Percentiles rank a stretch among this genome's conserved stretches.
Conservation (phyloP, 1,140 invertebrate species). For the Agraylea sexmaculata region DNA sequence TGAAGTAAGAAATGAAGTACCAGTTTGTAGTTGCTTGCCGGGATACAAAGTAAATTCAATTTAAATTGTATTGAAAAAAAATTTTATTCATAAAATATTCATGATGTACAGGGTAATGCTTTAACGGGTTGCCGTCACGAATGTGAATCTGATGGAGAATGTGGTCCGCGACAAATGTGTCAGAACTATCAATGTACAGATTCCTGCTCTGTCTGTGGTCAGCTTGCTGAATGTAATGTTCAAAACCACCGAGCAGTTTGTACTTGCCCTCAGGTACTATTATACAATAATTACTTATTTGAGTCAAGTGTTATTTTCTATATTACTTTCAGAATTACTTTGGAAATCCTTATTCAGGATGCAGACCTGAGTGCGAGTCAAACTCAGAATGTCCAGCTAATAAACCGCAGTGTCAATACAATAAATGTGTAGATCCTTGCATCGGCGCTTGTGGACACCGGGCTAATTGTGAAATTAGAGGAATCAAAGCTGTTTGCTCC, state of each 20-base stretch:
- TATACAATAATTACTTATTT: neutral
- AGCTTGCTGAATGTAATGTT: conserved; percentile 67
- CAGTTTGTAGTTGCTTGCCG: conserved; percentile 62
- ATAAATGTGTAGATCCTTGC: conserved; percentile 70
- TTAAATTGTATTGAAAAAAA: neutral
- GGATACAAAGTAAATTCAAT: conserved; percentile 43
- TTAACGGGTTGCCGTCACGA: conserved; percentile 62
- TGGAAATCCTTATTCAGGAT: conserved; percentile 60
- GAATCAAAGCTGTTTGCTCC: conserved; percentile 68
- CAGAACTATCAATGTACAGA: conserved; percentile 64
- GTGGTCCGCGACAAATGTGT: conserved; percentile 55
- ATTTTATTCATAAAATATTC: neutral
- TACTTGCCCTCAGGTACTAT: conserved; percentile 60
- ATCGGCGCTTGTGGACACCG: conserved; percentile 67
- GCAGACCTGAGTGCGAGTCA: conserved; percentile 59
- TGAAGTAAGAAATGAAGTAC: conserved; percentile 58
- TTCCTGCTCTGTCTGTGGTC: conserved; percentile 67
- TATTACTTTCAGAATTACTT: conserved; percentile 48
- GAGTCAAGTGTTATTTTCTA: neutral
- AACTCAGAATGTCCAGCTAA: conserved; percentile 62
- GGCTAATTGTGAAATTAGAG: conserved; percentile 65
- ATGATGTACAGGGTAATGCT: conserved; percentile 50
- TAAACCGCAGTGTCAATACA: conserved; percentile 68
- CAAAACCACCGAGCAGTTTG: conserved; percentile 66
- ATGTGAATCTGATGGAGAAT: conserved; percentile 66